These are phyloP conservation scores for Trachymyrmex cornetzi DNA, from an alignment of 1,140 invertebrate species.

Conservation along the genomic window DNA sequence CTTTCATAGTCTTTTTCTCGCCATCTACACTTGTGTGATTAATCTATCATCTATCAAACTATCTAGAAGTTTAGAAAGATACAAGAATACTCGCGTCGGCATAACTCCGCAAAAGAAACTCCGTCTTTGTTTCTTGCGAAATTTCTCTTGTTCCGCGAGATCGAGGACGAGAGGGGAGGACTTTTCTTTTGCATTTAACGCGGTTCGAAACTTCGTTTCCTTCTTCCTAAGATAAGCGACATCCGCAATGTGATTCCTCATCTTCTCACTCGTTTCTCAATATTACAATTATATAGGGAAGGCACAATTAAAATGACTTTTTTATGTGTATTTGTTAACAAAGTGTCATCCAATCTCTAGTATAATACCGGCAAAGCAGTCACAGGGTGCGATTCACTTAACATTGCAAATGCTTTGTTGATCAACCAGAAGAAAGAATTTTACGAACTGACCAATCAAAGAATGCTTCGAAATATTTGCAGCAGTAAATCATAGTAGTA, in stretches of 20 bases:
- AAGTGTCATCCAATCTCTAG: too few species aligned
- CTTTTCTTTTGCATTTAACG: neutral
- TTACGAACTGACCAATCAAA: too few species aligned
- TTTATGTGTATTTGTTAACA: neutral
- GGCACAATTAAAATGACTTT: conserved; percentile 14
- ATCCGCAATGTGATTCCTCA: neutral
- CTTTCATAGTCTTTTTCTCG: neutral
- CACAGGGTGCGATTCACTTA: too few species aligned
- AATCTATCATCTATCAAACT: neutral
- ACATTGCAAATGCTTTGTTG: too few species aligned
- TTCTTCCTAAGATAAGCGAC: neutral
- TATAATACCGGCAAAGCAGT: too few species aligned
- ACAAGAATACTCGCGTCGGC: neutral
- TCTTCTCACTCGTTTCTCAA: neutral
- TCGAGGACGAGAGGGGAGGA: neutral
- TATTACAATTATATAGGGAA: conserved; percentile 1
- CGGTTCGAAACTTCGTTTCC: neutral
- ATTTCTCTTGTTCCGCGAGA: neutral
- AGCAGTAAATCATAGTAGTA: too few species aligned
- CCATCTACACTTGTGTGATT: neutral
- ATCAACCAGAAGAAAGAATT: too few species aligned
- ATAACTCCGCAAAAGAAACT: neutral
- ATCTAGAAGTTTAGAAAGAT: neutral
- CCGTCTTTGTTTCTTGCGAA: neutral
- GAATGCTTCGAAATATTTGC: too few species aligned